A percentile compares a stretch with the other conserved stretches of the same genome.
phyloP scores from a whole-genome alignment of 2,113 vertebrate species.

The Brachirus orientalis region DNA sequence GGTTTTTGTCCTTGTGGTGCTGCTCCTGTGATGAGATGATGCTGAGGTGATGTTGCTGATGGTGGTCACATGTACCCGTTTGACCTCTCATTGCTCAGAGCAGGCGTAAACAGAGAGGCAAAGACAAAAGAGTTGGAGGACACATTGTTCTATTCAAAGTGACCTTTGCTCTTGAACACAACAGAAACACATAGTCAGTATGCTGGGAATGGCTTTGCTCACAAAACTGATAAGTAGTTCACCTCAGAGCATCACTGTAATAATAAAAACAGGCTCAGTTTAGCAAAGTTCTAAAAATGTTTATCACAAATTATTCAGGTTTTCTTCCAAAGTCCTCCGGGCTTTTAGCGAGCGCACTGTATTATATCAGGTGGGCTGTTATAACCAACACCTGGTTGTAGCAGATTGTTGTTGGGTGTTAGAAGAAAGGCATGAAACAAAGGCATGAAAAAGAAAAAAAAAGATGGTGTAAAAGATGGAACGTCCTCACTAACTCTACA shows the following conservation, averaged over 20 bases:
- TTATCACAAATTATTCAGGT: conserved; percentile 12
- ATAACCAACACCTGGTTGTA: no score
- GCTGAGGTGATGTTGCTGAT: conserved; percentile 45
- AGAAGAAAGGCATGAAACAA: no score
- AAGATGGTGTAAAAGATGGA: no score
- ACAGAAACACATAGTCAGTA: conserved; percentile 3
- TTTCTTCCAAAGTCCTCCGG: conserved; percentile 1
- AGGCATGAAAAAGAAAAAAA: no score
- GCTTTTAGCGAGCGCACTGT: no score
- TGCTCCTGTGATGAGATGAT: conserved; percentile 18
- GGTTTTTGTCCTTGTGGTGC: not conserved
- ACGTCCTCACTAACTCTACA: no score
- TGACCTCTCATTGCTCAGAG: conserved; percentile 41
- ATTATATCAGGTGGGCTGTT: no score
- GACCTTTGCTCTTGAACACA: conserved; percentile 9
- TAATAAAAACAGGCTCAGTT: conserved; percentile 9
- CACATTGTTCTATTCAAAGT: conserved; percentile 43
- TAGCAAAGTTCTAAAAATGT: conserved; percentile 1
- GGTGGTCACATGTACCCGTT: conserved; percentile 37
- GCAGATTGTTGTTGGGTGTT: no score
- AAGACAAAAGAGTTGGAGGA: conserved; percentile 27
- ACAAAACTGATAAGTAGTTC: conserved; percentile 1
- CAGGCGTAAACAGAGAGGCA: conserved; percentile 27
- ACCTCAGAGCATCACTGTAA: conserved; percentile 12
- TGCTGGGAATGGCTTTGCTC: not conserved